Evolutionary conservation across 2,113 vertebrate genomes (phyloP).

Genomic region (Rhizomys pruinosus): DNA sequence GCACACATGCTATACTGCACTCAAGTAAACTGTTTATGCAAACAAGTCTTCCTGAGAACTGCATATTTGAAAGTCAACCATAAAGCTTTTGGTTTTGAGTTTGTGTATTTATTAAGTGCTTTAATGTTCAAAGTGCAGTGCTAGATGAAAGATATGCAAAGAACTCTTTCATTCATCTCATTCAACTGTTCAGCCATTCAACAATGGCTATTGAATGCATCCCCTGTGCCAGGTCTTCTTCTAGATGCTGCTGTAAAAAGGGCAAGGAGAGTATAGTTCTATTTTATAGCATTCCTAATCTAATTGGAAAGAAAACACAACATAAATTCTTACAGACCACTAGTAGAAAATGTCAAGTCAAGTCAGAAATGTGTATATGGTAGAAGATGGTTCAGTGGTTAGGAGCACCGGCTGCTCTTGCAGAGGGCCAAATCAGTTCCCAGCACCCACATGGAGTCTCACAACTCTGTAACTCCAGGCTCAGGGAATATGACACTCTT

Average conservation of each 20-base stretch:
- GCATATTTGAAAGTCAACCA: not conserved
- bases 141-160: not conserved
- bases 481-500: no score
- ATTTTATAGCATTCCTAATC: not conserved
- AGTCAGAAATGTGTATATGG: not conserved
- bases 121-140: constrained; percentile 47
- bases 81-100: constrained; percentile 44
- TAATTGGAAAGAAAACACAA: constrained; percentile 19
- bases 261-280: not conserved
- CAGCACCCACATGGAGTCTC: no score
- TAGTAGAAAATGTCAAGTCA: not conserved
- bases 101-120: constrained; percentile 5
- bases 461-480: no score
- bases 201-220: not conserved
- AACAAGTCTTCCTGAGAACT: not conserved
- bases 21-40: not conserved
- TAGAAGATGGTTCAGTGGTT: no score
- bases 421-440: no score
- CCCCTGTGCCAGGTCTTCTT: not conserved
- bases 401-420: no score
- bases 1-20: not conserved
- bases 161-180: not conserved
- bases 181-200: not conserved
- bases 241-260: constrained; percentile 1
- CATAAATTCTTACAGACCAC: constrained; percentile 19